phyloP scores from a whole-genome alignment of 2,888 invertebrate genomes.

The Ichneumoninae sp. region DNA sequence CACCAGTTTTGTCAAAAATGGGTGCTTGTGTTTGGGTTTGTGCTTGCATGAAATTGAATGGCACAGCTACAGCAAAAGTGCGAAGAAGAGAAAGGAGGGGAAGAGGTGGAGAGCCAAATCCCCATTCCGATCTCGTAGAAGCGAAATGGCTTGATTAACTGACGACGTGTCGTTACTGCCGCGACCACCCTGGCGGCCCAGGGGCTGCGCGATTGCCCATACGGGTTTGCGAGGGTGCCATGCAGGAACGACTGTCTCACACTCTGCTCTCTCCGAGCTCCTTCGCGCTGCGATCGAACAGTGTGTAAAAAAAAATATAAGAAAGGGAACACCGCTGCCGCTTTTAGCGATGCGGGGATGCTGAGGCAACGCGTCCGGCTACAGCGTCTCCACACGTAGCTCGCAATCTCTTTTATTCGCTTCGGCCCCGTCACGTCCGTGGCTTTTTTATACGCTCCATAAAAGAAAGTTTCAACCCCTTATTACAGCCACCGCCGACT shows the following conservation, averaged over 20 bases:
- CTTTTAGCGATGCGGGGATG: constrained; percentile 59
- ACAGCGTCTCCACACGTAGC: constrained; percentile 24
- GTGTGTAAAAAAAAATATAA: constrained; percentile 69
- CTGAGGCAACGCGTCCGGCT: constrained; percentile 19
- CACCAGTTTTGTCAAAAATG: neutral
- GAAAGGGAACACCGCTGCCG: constrained; percentile 66
- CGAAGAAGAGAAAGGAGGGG: constrained; percentile 37
- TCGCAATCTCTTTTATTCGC: constrained; percentile 70
- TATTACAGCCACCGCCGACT: constrained; percentile 34
- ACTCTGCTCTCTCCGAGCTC: constrained; percentile 62
- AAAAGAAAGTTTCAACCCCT: constrained; percentile 71
- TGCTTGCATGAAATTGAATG: neutral
- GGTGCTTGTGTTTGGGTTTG: no score
- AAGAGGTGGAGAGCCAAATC: constrained; percentile 65
- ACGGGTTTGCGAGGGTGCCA: constrained; percentile 70
- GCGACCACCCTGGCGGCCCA: constrained; percentile 77
- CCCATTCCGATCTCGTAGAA: constrained; percentile 78
- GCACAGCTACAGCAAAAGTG: constrained; percentile 63
- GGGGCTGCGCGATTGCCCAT: constrained; percentile 73
- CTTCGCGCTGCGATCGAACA: constrained; percentile 62
- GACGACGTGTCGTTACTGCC: constrained; percentile 82
- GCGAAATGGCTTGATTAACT: constrained; percentile 84
- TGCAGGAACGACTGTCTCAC: constrained; percentile 50
- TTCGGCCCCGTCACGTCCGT: constrained; percentile 75
- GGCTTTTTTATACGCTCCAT: constrained; percentile 72